phyloP scores from a whole-genome alignment of 2,888 invertebrate species.

The Phyllotreta cruciferae region DNA sequence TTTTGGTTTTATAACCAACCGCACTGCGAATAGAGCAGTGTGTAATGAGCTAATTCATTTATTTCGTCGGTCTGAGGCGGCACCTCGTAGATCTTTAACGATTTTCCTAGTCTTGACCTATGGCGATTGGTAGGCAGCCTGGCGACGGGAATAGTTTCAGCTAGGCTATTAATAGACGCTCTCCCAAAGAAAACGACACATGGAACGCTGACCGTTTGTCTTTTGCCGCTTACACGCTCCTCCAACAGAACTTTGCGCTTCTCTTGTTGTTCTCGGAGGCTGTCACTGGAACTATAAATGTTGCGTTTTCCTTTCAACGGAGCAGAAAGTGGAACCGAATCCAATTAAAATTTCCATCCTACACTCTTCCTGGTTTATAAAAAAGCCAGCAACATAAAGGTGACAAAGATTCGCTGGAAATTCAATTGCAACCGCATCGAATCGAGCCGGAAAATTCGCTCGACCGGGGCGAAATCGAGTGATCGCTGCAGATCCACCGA shows the following conservation, averaged over 20 bases:
- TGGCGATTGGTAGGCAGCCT: slow-evolving; percentile 37
- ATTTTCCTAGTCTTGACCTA: slow-evolving; percentile 42
- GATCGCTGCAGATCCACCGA: slow-evolving; percentile 3
- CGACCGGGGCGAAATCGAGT: neutral
- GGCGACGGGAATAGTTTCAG: slow-evolving; percentile 41
- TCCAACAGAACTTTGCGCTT: neutral
- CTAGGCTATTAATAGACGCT: slow-evolving; percentile 38
- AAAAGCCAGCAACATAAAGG: too few relatives aligned
- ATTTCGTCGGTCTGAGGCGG: neutral
- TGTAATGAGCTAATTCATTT: neutral
- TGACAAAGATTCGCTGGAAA: too few relatives aligned
- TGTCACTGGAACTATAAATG: too few relatives aligned
- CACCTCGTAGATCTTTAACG: slow-evolving; percentile 27
- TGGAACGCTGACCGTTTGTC: slow-evolving; percentile 12
- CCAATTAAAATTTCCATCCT: too few relatives aligned
- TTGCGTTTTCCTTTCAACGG: too few relatives aligned
- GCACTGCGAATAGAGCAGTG: too few relatives aligned
- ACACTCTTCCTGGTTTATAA: too few relatives aligned
- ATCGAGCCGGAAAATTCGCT: neutral
- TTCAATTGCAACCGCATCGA: too few relatives aligned
- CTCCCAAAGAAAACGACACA: slow-evolving; percentile 21
- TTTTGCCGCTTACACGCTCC: neutral
- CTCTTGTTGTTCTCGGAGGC: neutral
- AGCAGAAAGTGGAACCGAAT: too few relatives aligned
- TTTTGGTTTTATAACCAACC: too few relatives aligned